A percentile compares a stretch with the other conserved stretches of the same genome.
Evolutionary conservation across 2,797 vertebrate species (phyloP).

Genomic region (Sarcoramphus papa): DNA sequence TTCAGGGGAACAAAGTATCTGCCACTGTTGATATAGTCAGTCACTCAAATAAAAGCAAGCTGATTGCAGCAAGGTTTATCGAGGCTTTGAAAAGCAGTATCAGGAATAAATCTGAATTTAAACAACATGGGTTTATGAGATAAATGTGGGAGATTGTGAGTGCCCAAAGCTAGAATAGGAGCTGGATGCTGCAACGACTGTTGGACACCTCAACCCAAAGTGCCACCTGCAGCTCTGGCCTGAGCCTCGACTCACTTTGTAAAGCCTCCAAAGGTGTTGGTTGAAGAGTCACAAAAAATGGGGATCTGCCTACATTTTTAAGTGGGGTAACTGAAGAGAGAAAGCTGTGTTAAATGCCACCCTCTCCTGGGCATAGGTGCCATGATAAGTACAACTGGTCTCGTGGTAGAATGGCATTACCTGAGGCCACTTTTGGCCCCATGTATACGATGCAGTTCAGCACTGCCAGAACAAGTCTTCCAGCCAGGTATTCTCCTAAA

Average conservation of each 20-base stretch:
- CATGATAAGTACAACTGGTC: neutral
- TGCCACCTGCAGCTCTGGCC: neutral
- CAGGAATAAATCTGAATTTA: neutral
- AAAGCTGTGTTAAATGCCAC: neutral
- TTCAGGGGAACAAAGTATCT: neutral
- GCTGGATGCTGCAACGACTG: neutral
- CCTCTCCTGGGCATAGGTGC: neutral
- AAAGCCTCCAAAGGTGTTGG: neutral
- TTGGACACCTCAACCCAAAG: neutral
- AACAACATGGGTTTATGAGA: neutral
- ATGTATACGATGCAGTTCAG: accelerated
- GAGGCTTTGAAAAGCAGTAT: neutral
- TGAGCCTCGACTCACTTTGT: neutral
- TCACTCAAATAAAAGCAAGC: neutral
- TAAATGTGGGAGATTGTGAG: neutral
- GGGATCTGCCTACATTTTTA: neutral
- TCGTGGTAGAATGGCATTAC: neutral
- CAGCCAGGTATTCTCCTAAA: neutral
- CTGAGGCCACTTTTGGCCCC: neutral
- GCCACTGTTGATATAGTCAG: neutral
- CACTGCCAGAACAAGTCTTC: neutral
- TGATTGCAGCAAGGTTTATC: neutral
- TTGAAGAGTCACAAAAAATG: neutral
- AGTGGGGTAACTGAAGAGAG: neutral
- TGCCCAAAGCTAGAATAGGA: neutral